phyloP scores from a whole-genome alignment of 1,140 invertebrate species.

The Aphidius gifuensis region DNA sequence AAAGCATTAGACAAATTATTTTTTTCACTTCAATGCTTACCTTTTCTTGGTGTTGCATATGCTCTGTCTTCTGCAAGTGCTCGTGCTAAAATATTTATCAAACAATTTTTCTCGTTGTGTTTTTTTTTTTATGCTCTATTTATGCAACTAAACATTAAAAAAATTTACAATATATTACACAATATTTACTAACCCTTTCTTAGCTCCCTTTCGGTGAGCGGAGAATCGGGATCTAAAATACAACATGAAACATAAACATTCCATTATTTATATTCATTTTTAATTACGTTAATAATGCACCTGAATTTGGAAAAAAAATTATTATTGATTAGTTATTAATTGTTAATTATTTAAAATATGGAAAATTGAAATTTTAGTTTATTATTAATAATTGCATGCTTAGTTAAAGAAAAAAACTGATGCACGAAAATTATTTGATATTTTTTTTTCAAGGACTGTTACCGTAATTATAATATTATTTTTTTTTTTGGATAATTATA shows the following conservation, averaged over 20 bases:
- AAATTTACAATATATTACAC: too few relatives aligned
- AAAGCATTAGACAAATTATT: background rate
- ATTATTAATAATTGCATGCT: too few relatives aligned
- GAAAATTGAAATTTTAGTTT: background rate
- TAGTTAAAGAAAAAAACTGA: too few relatives aligned
- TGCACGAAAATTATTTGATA: too few relatives aligned
- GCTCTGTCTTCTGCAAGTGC: slow-evolving; percentile 37
- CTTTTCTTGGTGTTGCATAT: slow-evolving; percentile 31
- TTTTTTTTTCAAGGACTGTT: too few relatives aligned
- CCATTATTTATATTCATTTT: background rate
- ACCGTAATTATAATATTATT: too few relatives aligned
- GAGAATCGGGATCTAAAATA: slow-evolving; percentile 37
- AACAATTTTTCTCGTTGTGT: background rate
- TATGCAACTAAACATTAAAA: slow-evolving; percentile 20
- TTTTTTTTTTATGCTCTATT: background rate
- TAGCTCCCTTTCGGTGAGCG: slow-evolving; percentile 47
- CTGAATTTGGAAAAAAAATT: too few relatives aligned
- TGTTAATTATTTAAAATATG: background rate
- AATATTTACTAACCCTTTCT: slow-evolving; percentile 48
- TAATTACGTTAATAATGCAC: too few relatives aligned
- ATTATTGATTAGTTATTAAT: too few relatives aligned
- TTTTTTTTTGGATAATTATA: too few relatives aligned
- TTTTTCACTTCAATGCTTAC: slow-evolving; percentile 22
- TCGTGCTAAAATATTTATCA: slow-evolving; percentile 41
- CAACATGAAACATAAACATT: slow-evolving; percentile 40